phyloP scores from a whole-genome alignment of 2,113 vertebrate genomes.

The Hiodon alosoides region DNA sequence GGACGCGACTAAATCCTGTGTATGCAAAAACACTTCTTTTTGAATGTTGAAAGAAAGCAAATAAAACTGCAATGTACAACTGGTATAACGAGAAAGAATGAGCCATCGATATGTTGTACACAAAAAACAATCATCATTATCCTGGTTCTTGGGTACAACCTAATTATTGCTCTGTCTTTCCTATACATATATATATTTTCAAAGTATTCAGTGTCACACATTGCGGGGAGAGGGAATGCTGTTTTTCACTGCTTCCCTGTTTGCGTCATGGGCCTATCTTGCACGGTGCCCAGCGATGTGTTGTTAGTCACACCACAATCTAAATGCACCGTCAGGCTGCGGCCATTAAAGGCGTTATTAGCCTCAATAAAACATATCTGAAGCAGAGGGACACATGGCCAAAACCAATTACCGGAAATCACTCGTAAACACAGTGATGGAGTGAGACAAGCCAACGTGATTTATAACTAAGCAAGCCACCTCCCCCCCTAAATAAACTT shows the following conservation, averaged over 20 bases:
- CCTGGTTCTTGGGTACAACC: too few species aligned
- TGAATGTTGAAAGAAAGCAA: too few species aligned
- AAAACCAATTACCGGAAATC: conserved; percentile 35
- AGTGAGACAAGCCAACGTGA: conserved; percentile 19
- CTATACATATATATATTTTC: background rate
- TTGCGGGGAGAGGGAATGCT: background rate
- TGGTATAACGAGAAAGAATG: too few species aligned
- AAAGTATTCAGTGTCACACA: conserved; percentile 12
- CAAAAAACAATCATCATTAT: too few species aligned
- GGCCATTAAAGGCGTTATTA: conserved; percentile 71
- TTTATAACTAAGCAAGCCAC: conserved; percentile 20
- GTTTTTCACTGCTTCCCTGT: conserved; percentile 62
- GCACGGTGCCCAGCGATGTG: conserved; percentile 51
- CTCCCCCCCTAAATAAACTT: conserved; percentile 5
- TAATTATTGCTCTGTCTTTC: background rate
- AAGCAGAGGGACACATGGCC: conserved; percentile 24
- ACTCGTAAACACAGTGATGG: conserved; percentile 10
- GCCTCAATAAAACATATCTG: conserved; percentile 52
- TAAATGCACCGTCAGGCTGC: conserved; percentile 73
- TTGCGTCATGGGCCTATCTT: conserved; percentile 12
- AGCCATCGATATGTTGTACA: too few species aligned
- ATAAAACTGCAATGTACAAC: too few species aligned
- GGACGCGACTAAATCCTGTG: too few species aligned
- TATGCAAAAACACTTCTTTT: too few species aligned
- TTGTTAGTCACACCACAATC: conserved; percentile 70